Conservation (phyloP, 2,888 invertebrate species). For the Lamproptera curius region DNA sequence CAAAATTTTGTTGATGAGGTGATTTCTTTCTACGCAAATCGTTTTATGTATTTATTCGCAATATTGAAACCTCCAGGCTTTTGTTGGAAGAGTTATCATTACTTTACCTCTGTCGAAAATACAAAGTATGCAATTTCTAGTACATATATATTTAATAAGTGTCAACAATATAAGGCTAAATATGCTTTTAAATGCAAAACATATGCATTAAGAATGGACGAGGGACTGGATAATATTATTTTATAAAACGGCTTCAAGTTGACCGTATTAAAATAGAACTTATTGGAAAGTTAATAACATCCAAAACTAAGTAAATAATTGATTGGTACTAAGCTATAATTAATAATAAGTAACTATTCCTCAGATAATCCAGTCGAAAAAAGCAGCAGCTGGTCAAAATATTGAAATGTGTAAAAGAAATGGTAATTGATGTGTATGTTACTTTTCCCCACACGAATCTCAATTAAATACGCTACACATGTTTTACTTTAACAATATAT, state of each 20-base stretch:
- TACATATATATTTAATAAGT: no score
- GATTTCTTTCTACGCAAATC: no score
- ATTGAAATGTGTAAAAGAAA: background rate
- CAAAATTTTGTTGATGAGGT: slow-evolving; percentile 16
- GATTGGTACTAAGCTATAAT: background rate
- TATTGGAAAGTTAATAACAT: no score
- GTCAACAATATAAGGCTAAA: no score
- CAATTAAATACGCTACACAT: background rate
- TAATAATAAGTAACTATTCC: background rate
- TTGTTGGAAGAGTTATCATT: no score
- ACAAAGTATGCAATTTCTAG: no score
- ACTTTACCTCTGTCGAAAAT: no score
- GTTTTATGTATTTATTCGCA: no score
- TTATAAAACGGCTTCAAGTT: no score
- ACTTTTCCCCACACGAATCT: background rate
- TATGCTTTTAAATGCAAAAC: no score
- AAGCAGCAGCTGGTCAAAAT: background rate
- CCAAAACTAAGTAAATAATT: background rate
- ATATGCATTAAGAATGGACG: background rate
- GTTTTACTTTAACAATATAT: background rate
- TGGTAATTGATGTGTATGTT: background rate
- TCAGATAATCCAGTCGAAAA: background rate
- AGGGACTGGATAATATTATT: background rate
- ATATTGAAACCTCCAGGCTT: no score
- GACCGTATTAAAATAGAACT: no score